phyloP scores from a whole-genome alignment of 2,888 invertebrate species.

The Eledone cirrhosa region DNA sequence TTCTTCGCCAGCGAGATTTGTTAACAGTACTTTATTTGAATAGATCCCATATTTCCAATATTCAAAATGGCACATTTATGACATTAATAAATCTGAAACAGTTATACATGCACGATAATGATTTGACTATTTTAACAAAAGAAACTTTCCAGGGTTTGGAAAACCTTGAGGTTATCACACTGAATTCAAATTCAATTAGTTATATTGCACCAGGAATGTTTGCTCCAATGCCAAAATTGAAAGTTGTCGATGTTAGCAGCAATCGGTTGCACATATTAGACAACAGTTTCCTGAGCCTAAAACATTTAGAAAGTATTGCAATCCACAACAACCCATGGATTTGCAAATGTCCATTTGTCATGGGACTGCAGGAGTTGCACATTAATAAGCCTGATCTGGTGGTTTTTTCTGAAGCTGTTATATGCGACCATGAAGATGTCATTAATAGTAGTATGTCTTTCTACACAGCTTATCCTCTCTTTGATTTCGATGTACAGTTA shows the following conservation, averaged over 20 bases:
- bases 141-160: slow-evolving; percentile 31
- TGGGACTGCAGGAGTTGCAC: slow-evolving; percentile 24
- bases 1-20: slow-evolving; percentile 21
- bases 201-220: slow-evolving; percentile 38
- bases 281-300: slow-evolving; percentile 27
- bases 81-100: slow-evolving; percentile 35
- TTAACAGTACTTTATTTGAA: slow-evolving; percentile 32
- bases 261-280: slow-evolving; percentile 32
- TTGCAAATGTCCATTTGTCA: slow-evolving; percentile 40
- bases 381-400: background rate
- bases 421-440: slow-evolving; percentile 14
- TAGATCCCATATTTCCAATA: slow-evolving; percentile 34
- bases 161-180: slow-evolving; percentile 34
- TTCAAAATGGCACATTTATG: slow-evolving; percentile 38
- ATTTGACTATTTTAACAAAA: slow-evolving; percentile 22
- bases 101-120: slow-evolving; percentile 41
- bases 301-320: slow-evolving; percentile 22
- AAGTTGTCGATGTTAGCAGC: slow-evolving; percentile 34
- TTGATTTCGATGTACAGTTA: slow-evolving; percentile 19
- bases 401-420: background rate
- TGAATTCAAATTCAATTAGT: slow-evolving; percentile 41
- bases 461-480: slow-evolving; percentile 18
- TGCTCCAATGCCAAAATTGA: slow-evolving; percentile 35
- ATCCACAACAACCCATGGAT: slow-evolving; percentile 36
- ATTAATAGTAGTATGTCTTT: slow-evolving; percentile 9